Evolutionary conservation across 1,140 invertebrate genomes (phyloP).

Genomic region (Proales similis): DNA sequence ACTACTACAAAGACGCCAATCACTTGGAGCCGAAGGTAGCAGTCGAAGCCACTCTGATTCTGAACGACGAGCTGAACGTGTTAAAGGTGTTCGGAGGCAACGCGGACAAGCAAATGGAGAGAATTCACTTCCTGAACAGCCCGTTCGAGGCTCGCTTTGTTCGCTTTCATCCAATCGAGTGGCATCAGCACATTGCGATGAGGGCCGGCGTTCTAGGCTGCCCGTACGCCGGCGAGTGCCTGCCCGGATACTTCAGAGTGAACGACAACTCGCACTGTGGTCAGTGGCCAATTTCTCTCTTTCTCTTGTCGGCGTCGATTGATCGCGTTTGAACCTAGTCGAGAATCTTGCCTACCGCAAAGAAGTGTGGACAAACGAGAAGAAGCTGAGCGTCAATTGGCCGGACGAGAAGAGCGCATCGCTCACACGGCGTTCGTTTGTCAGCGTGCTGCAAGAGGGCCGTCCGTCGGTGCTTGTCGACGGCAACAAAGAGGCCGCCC

Average conservation of each 20-base stretch:
- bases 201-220: slow-evolving; percentile 57
- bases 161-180: slow-evolving; percentile 56
- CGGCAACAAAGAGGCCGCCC: slow-evolving; percentile 43
- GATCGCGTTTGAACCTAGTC: background rate
- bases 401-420: background rate
- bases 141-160: slow-evolving; percentile 57
- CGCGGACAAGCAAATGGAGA: slow-evolving; percentile 56
- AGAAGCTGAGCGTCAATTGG: slow-evolving; percentile 6
- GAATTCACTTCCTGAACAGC: slow-evolving; percentile 57
- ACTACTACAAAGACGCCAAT: slow-evolving; percentile 58
- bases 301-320: background rate
- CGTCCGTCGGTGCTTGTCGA: slow-evolving; percentile 52
- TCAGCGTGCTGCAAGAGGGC: slow-evolving; percentile 41
- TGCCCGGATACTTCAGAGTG: slow-evolving; percentile 55
- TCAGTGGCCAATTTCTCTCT: slow-evolving; percentile 43
- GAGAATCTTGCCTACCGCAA: slow-evolving; percentile 37
- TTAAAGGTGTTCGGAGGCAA: slow-evolving; percentile 56
- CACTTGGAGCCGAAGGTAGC: slow-evolving; percentile 57
- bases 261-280: slow-evolving; percentile 56
- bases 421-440: slow-evolving; percentile 10
- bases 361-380: slow-evolving; percentile 19
- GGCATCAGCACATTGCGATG: slow-evolving; percentile 56
- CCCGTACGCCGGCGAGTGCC: slow-evolving; percentile 54
- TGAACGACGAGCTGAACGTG: too few relatives aligned
- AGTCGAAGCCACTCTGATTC: too few relatives aligned